Base-by-base conservation (phyloP, 2,888 invertebrate species). In the Drosophila kanekoi region DNA sequence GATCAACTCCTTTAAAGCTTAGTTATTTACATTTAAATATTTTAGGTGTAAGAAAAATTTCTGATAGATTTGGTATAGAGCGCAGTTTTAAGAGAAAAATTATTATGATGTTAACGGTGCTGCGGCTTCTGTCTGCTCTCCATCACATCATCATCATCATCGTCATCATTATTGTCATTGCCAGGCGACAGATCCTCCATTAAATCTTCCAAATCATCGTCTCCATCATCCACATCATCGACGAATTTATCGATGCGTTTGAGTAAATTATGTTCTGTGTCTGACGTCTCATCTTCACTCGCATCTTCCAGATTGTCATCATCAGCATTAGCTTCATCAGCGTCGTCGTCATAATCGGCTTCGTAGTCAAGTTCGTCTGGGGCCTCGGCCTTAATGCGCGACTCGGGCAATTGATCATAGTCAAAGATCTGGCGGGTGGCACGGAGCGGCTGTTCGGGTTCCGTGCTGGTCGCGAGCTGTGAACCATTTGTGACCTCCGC, bases 321-420 rank as follows among this genome's bases (percentile, higher is more conserved):
- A 44, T 79, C 79, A 32, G 71, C 70, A 49, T 53, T 41, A 23
- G 62, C 61, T 33, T 60, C 54, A 41, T 48, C 49, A 11, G 48
- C 60, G 11, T 37, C 52, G 23, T 69, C 61, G 3, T 66, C 71
- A 4, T 66, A 52, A 23, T 67, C 73, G 11, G 63, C 67, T 44
- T 67, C 70, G 57, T 84, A 78, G 45, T 85, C 83, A 51, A 82
- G 77, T 40, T 74, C 68, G 48, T 57, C 51, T 58, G 38, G 66
- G 67, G 45, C 52, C 56, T 54, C 66, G 47, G 11, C 77, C 47
- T 84, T 86, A 35, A 87, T 68, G 33, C 90, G 83, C 35, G 91
- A 86, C 67, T 92, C 92, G 16, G 92, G 92, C 63, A 91, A 79
- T 79, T 92, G 91, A 78, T 92, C 92, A 77, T 92, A 92, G 81